Evolutionary conservation across 1,140 invertebrate species (phyloP).

Genomic region (Holotrichia oblita): DNA sequence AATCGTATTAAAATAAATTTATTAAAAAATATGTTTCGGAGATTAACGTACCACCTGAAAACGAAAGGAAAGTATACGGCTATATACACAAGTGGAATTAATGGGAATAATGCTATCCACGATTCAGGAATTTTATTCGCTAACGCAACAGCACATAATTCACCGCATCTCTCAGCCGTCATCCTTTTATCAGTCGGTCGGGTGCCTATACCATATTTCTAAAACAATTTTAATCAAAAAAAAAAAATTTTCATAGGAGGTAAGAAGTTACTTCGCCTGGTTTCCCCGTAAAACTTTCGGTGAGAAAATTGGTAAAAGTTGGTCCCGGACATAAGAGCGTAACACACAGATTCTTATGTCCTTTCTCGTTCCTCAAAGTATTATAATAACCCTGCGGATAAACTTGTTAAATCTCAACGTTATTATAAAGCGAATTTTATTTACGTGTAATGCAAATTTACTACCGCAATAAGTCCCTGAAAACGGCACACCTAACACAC

Average conservation of each 20-base stretch:
- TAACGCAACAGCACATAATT: slow-evolving; percentile 76
- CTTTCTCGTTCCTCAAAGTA: slow-evolving; percentile 70
- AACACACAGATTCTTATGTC: slow-evolving; percentile 68
- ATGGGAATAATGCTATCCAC: slow-evolving; percentile 76
- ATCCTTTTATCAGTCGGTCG: slow-evolving; percentile 69
- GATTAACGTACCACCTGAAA: slow-evolving; percentile 61
- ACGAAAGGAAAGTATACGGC: slow-evolving; percentile 73
- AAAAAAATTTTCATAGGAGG: too few species aligned
- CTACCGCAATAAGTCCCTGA: slow-evolving; percentile 81
- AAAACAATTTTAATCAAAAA: slow-evolving; percentile 42
- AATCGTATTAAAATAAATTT: neutral
- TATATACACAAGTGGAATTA: slow-evolving; percentile 72
- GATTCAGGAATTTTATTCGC: slow-evolving; percentile 80
- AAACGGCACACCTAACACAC: slow-evolving; percentile 73
- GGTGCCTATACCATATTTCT: slow-evolving; percentile 67
- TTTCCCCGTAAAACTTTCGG: slow-evolving; percentile 74
- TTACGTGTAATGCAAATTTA: slow-evolving; percentile 85
- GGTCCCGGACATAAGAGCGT: slow-evolving; percentile 82
- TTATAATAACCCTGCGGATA: slow-evolving; percentile 77
- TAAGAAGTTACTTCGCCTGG: slow-evolving; percentile 67
- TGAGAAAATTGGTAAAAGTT: slow-evolving; percentile 75
- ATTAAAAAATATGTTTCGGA: neutral
- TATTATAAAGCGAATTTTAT: neutral
- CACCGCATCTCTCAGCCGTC: slow-evolving; percentile 75
- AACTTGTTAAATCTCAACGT: neutral